Base-by-base conservation (phyloP, 2,113 vertebrate genomes). In the Brachionichthys hirsutus region DNA sequence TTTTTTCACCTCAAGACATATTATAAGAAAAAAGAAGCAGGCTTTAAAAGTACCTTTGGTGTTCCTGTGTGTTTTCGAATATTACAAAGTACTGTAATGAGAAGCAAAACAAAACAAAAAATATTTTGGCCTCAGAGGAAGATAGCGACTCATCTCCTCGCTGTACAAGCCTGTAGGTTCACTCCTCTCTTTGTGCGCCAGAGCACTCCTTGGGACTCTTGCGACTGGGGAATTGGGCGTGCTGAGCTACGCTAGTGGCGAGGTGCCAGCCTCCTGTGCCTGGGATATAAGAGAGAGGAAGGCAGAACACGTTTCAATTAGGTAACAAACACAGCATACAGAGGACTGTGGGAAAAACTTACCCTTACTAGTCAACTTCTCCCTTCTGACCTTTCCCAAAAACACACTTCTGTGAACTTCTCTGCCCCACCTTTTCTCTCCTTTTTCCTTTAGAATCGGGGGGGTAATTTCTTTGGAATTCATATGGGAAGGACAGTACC, bases 61-160 rank as follows among this genome's bases (percentile, higher is more conserved):
- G 88, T 88, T 87, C 82, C 80, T 88, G 89, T 89, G 88, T 91
- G 88, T 92, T 90, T 92, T 88, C 72, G 77, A 90, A 88, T 90
- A 86, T 89, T 90, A 85, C 89, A 88, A 91, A 90, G 89, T 89
- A 81, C 78, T 79, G 79, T 92, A 92, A 92, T 91, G 91, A 91
- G 90, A 91, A 86, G 81, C 85, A 91, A 86, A 89, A 90, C 88
- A 90, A n/a, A n/a, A 89, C 86, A 86, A 85, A 87, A 89, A 88
- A 89, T 63, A 67, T 73, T 75, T 70, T 54, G 83, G 89, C 87
- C 91, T 87, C 77, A 70, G 57, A 91, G 90, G 86, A 56, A 88
- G 89, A 88, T 87, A 72, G 83, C 73, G 77, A 87, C 82, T 85
- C 81, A 67, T 87, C 87, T 89, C 77, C 78, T 76, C 68, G 83